Conservation (phyloP, 2,113 vertebrate species). For the Bubo blakistoni region DNA sequence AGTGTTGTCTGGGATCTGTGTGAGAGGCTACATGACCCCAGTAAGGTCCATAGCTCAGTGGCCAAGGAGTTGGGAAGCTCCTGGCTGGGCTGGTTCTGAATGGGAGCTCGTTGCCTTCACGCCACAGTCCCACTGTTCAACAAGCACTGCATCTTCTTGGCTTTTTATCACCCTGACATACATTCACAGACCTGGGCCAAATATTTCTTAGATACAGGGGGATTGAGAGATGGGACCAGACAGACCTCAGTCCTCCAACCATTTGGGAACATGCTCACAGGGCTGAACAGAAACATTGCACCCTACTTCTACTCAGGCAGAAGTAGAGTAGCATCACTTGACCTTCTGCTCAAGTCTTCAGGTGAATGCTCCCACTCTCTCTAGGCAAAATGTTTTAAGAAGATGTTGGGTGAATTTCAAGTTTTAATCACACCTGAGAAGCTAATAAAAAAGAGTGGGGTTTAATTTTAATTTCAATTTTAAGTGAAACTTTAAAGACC, state of each 20-base stretch:
- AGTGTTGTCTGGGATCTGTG: neutral
- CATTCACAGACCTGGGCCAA: neutral
- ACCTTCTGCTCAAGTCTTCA: neutral
- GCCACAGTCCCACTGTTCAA: fast-evolving
- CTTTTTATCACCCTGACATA: neutral
- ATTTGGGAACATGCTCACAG: fast-evolving
- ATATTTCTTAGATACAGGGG: neutral
- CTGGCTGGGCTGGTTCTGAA: neutral
- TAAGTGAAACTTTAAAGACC: neutral
- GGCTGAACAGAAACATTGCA: neutral
- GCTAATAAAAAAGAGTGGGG: neutral
- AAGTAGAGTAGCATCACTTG: neutral
- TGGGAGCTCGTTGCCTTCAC: neutral
- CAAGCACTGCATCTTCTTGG: neutral
- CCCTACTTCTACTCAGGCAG: neutral
- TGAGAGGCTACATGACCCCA: neutral
- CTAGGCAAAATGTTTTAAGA: neutral
- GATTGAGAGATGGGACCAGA: neutral
- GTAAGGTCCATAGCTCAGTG: neutral
- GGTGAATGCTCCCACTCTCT: neutral
- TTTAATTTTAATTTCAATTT: neutral
- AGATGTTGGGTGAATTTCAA: neutral
- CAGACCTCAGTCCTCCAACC: neutral
- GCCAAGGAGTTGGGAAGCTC: neutral
- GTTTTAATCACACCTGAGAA: neutral